Percentiles rank a stretch among this genome's conserved stretches.
phyloP scores from a whole-genome alignment of 2,888 invertebrate genomes.

The Rhorus exstirpatorius region DNA sequence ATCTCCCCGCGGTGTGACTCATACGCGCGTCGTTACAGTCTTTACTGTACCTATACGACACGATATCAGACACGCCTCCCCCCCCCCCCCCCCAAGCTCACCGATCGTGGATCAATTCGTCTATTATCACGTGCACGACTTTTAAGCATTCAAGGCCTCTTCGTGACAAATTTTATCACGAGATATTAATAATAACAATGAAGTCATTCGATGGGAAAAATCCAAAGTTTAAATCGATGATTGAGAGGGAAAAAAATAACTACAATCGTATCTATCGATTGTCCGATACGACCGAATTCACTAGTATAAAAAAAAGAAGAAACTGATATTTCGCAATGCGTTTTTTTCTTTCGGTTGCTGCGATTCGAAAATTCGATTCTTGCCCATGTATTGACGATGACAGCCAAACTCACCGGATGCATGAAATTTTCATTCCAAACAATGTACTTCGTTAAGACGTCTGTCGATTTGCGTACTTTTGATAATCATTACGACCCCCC shows the following conservation, averaged over 20 bases:
- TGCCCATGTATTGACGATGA: not conserved
- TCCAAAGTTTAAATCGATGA: not conserved
- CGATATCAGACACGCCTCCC: constrained; percentile 54
- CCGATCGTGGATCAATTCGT: constrained; percentile 25
- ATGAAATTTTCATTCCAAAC: not conserved
- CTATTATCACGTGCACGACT: constrained; percentile 22
- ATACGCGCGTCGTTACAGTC: constrained; percentile 48
- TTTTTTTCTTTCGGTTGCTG: not conserved
- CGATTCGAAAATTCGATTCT: constrained; percentile 10
- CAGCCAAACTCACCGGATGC: constrained; percentile 19
- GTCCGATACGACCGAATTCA: too few species aligned
- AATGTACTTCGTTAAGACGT: not conserved
- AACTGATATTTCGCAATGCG: not conserved
- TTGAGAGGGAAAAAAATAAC: not conserved
- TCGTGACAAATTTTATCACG: not conserved
- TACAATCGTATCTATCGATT: not conserved
- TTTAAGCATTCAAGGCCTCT: not conserved
- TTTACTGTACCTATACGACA: constrained; percentile 7
- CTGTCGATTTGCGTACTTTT: not conserved
- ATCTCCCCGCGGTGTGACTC: constrained; percentile 64
- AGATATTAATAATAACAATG: not conserved
- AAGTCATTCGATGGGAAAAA: not conserved
- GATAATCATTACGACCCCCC: not conserved
- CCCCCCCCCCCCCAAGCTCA: constrained; percentile 59
- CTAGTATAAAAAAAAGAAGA: not conserved